phyloP scores from a whole-genome alignment of 2,888 invertebrate genomes.

The Epirrhoe alternata region DNA sequence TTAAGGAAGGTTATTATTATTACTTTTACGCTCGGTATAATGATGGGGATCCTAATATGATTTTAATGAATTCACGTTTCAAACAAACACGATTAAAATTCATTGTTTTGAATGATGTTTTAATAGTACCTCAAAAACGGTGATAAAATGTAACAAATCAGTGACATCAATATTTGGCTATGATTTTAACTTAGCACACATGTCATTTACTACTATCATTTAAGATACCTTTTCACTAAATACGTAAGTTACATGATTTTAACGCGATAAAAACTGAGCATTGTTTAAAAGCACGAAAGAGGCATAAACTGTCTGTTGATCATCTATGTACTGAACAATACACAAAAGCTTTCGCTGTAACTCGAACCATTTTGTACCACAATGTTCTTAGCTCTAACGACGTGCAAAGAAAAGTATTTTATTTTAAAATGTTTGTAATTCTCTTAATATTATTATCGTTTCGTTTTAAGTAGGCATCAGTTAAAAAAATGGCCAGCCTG shows the following conservation, averaged over 20 bases:
- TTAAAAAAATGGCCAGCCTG: neutral
- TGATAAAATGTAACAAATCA: neutral
- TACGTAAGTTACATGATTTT: conserved; percentile 9
- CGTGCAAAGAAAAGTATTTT: neutral
- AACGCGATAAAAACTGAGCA: conserved; percentile 30
- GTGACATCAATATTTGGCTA: neutral
- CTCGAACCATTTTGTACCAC: conserved; percentile 50
- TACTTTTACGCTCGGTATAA: conserved; percentile 1
- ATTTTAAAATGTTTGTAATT: neutral
- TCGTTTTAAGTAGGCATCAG: neutral
- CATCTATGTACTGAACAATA: conserved; percentile 50
- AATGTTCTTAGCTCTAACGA: conserved; percentile 37
- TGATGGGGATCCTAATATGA: neutral
- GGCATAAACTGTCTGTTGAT: conserved; percentile 42
- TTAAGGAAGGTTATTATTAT: conserved; percentile 3
- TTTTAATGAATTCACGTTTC: too few relatives aligned
- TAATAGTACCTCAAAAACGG: neutral
- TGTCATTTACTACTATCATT: neutral
- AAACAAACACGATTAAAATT: too few relatives aligned
- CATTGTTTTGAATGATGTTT: too few relatives aligned
- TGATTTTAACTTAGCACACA: neutral
- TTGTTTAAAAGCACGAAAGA: conserved; percentile 46
- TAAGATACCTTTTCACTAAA: too few relatives aligned
- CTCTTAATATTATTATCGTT: neutral
- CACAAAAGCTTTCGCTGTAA: conserved; percentile 51